Evolutionary conservation across 2,888 invertebrate species (phyloP).

Genomic region (Lasioglossum morio): DNA sequence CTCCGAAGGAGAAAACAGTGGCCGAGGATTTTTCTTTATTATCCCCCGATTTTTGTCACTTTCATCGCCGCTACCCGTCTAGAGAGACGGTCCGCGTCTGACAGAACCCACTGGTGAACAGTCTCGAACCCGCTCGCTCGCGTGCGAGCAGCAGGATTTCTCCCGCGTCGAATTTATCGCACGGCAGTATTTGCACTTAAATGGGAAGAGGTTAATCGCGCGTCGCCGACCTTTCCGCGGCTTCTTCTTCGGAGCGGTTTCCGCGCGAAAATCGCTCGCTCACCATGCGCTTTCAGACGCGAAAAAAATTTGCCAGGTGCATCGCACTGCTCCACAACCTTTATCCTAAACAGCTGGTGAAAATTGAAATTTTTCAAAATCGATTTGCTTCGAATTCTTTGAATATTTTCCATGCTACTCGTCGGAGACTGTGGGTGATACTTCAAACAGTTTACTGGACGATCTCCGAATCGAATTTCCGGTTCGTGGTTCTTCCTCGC

Average conservation of each 20-base stretch:
- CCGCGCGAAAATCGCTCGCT: conserved; percentile 50
- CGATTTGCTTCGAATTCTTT: background rate
- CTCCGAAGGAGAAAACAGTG: background rate
- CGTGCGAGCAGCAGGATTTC: conserved; percentile 35
- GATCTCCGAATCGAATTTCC: conserved; percentile 50
- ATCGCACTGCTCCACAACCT: conserved; percentile 8
- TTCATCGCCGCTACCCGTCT: background rate
- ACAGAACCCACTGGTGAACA: background rate
- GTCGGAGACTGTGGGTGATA: too few relatives aligned
- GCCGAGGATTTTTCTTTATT: background rate
- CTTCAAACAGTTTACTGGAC: background rate
- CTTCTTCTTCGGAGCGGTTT: conserved; percentile 21
- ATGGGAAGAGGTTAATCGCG: conserved; percentile 55
- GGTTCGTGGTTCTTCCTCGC: background rate
- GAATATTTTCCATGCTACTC: background rate
- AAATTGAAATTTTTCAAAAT: background rate
- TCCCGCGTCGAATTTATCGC: conserved; percentile 50
- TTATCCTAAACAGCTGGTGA: background rate
- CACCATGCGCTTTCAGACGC: conserved; percentile 34
- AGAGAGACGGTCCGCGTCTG: background rate
- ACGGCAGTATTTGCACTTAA: conserved; percentile 48
- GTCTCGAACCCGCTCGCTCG: background rate
- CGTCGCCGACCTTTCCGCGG: conserved; percentile 35
- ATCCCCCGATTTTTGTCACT: background rate
- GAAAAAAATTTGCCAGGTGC: conserved; percentile 33